These are phyloP conservation scores for Pilophorus perplexus DNA, from an alignment of 2,888 invertebrate species.

Conservation along the genomic window DNA sequence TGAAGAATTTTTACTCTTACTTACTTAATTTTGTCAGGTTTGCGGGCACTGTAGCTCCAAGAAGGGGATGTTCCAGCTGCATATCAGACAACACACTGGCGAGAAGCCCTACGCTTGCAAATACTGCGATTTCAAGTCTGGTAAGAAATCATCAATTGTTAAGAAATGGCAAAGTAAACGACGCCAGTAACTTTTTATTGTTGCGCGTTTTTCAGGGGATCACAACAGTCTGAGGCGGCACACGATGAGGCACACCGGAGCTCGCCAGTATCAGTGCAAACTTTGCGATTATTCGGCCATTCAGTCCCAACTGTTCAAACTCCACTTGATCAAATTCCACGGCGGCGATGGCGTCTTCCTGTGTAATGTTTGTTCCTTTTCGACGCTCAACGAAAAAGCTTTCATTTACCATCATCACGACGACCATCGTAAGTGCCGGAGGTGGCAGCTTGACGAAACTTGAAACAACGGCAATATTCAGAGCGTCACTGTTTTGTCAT, in stretches of 20 bases:
- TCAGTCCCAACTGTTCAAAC: slow-evolving; percentile 73
- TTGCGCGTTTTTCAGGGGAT: slow-evolving; percentile 61
- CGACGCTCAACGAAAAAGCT: slow-evolving; percentile 58
- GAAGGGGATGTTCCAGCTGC: slow-evolving; percentile 64
- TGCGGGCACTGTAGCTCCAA: slow-evolving; percentile 68
- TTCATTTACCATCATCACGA: slow-evolving; percentile 20
- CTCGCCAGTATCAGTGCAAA: slow-evolving; percentile 72
- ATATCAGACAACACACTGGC: slow-evolving; percentile 69
- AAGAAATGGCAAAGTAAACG: too few species aligned
- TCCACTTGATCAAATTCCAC: slow-evolving; percentile 76
- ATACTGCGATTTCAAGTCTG: slow-evolving; percentile 56
- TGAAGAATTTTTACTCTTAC: too few species aligned
- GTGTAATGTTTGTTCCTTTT: slow-evolving; percentile 59
- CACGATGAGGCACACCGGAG: slow-evolving; percentile 72
- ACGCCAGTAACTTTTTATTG: slow-evolving; percentile 45
- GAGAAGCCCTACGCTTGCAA: slow-evolving; percentile 74
- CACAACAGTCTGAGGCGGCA: slow-evolving; percentile 80
- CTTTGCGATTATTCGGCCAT: slow-evolving; percentile 77
- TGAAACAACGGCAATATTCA: too few species aligned
- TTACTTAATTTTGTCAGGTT: too few species aligned
- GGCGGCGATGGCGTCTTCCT: slow-evolving; percentile 59
- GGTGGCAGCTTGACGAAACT: too few species aligned
- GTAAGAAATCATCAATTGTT: too few species aligned
- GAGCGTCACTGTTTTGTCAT: too few species aligned
- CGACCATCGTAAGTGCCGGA: too few species aligned